Evolutionary conservation across 2,888 invertebrate species (phyloP).

Genomic region (Portevinia maculata): DNA sequence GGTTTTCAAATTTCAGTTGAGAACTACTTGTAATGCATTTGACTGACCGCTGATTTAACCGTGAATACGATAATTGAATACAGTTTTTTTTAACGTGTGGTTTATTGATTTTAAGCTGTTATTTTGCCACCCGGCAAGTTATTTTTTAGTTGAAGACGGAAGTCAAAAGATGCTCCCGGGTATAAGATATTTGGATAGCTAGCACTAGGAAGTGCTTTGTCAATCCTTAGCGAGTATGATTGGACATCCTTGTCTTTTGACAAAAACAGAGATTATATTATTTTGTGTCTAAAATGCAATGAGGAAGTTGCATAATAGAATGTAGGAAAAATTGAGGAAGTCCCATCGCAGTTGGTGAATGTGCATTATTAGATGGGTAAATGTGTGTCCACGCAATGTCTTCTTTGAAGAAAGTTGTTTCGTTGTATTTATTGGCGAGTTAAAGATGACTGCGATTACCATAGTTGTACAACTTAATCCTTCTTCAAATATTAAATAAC

Average conservation of each 20-base stretch:
- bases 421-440: conserved; percentile 20
- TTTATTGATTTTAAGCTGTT: conserved; percentile 1
- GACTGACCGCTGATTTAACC: conserved; percentile 37
- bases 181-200: conserved; percentile 45
- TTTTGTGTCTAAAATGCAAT: conserved; percentile 31
- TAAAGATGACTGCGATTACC: conserved; percentile 27
- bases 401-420: conserved; percentile 63
- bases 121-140: conserved; percentile 31
- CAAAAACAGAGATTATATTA: neutral
- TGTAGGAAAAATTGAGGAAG: conserved; percentile 50
- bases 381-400: conserved; percentile 52
- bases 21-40: conserved; percentile 36
- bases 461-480: conserved; percentile 48
- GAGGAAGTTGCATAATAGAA: conserved; percentile 51
- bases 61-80: conserved; percentile 37
- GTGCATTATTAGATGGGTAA: conserved; percentile 43
- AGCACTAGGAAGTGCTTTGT: conserved; percentile 41
- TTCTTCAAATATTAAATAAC: conserved; percentile 14
- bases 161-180: conserved; percentile 49
- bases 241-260: conserved; percentile 32
- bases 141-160: conserved; percentile 43
- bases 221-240: conserved; percentile 38
- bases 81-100: conserved; percentile 18
- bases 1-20: conserved; percentile 47
- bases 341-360: conserved; percentile 33